Conservation (phyloP, 2,113 vertebrate species). For the Meleagris gallopavo region DNA sequence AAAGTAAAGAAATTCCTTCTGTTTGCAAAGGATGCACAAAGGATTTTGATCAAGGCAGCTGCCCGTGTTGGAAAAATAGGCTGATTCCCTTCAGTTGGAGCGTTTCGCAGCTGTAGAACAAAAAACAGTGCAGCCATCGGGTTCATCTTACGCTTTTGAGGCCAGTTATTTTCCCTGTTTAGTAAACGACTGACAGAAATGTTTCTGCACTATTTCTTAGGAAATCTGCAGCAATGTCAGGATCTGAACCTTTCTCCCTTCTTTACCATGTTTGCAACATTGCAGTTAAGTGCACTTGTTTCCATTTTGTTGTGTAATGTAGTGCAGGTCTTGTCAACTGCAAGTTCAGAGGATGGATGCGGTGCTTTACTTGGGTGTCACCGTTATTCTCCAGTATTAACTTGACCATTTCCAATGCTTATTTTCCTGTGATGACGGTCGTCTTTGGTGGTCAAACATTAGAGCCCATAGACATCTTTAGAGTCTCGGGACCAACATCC, state of each 20-base stretch:
- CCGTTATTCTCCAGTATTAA: background rate
- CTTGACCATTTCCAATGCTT: background rate
- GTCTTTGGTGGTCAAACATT: background rate
- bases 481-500: background rate
- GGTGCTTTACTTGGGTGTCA: background rate
- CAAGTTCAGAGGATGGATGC: background rate
- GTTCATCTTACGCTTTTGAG: background rate
- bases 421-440: background rate
- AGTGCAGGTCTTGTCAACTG: background rate
- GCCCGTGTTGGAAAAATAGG: background rate
- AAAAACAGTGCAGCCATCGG: background rate
- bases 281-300: background rate
- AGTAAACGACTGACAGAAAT: background rate
- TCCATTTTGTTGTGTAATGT: background rate
- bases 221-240: background rate
- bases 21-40: background rate
- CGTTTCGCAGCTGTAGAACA: background rate
- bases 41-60: background rate
- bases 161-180: background rate
- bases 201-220: background rate
- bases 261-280: background rate
- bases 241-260: background rate
- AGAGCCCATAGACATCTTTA: background rate
- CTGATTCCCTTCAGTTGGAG: background rate
- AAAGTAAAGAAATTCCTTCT: background rate